A percentile compares a stretch with the other conserved stretches of the same genome.
phyloP scores from a whole-genome alignment of 2,888 invertebrate genomes.

The Aleiodes alternator region DNA sequence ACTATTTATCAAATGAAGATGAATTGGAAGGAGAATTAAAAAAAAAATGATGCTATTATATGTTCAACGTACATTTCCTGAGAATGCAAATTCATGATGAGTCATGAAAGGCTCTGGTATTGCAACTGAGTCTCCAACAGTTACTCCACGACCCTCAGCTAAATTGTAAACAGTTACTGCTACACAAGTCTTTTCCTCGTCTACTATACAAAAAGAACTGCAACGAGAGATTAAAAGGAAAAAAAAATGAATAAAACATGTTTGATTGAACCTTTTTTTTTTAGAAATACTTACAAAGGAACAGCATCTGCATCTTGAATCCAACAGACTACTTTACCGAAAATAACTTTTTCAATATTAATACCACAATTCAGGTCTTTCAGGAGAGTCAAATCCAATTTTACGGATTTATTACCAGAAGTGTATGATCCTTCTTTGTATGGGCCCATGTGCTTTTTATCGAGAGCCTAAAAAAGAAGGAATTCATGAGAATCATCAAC shows the following conservation, averaged over 20 bases:
- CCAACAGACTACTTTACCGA: constrained; percentile 89
- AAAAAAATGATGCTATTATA: constrained; percentile 10
- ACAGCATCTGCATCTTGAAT: constrained; percentile 85
- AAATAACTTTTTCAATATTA: constrained; percentile 82
- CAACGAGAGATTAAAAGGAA: constrained; percentile 59
- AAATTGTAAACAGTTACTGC: constrained; percentile 91
- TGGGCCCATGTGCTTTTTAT: constrained; percentile 83
- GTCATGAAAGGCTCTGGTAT: constrained; percentile 86
- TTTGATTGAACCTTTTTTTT: constrained; percentile 5
- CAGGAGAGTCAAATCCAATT: constrained; percentile 77
- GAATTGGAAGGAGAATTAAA: constrained; percentile 43
- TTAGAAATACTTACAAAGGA: constrained; percentile 82
- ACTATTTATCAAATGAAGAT: constrained; percentile 18
- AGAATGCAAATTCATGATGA: constrained; percentile 78
- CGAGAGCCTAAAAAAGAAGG: constrained; percentile 77
- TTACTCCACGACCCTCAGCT: constrained; percentile 87
- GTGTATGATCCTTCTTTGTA: constrained; percentile 80
- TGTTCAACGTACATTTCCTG: constrained; percentile 76
- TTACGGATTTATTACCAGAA: constrained; percentile 76
- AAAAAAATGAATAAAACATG: neutral
- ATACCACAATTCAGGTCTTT: constrained; percentile 79
- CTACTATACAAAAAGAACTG: constrained; percentile 89
- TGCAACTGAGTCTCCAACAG: constrained; percentile 89
- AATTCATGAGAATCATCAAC: constrained; percentile 3
- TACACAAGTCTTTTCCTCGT: constrained; percentile 83